phyloP scores from a whole-genome alignment of 2,113 vertebrate genomes.

The Dolichotis patagonum region DNA sequence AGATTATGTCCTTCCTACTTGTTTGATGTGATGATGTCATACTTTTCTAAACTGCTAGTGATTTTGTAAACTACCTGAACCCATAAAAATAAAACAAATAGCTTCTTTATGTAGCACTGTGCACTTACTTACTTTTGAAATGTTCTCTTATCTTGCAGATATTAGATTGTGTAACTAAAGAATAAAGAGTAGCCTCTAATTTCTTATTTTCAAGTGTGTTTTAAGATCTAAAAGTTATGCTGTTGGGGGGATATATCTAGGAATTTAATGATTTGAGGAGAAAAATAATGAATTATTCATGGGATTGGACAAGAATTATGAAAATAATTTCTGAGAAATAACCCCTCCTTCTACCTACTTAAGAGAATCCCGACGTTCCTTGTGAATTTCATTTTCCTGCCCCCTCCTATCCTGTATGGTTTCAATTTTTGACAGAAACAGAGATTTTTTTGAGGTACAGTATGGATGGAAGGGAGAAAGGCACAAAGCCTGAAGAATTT shows the following conservation, averaged over 20 bases:
- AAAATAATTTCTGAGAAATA: slow-evolving; percentile 34
- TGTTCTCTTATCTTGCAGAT: background rate
- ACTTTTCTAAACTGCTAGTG: slow-evolving; percentile 9
- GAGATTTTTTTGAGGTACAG: background rate
- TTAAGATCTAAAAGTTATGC: background rate
- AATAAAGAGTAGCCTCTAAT: background rate
- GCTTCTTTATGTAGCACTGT: background rate
- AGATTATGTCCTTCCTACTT: background rate
- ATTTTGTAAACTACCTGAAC: background rate
- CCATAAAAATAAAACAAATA: background rate
- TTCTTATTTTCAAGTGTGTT: background rate
- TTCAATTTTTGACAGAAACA: background rate
- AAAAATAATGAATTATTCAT: slow-evolving; percentile 36
- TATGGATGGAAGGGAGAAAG: background rate
- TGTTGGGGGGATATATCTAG: background rate
- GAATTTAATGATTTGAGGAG: background rate
- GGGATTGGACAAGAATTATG: background rate
- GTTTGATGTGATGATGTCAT: background rate
- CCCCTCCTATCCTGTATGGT: background rate
- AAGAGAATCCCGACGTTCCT: background rate
- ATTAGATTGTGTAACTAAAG: background rate
- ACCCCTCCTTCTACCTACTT: background rate
- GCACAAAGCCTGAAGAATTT: background rate
- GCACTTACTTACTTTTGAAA: background rate
- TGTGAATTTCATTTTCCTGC: background rate